phyloP scores from a whole-genome alignment of 2,888 invertebrate species.

The Melikaiella ostensackeni region DNA sequence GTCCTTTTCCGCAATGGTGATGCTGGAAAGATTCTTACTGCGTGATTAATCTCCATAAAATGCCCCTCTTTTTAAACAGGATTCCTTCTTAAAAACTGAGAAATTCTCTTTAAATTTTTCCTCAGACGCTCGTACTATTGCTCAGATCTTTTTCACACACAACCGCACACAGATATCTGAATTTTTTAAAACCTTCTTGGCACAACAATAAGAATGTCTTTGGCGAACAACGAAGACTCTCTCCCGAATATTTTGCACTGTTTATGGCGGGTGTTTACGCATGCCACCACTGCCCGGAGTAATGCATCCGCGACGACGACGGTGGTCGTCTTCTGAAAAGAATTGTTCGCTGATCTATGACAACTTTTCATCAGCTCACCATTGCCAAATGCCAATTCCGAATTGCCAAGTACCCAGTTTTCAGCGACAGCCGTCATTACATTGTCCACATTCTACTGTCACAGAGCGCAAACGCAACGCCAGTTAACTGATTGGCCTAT shows the following conservation, averaged over 20 bases:
- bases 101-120: constrained; percentile 1
- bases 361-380: background rate
- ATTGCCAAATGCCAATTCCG: background rate
- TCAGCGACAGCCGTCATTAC: background rate
- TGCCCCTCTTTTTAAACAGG: background rate
- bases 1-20: background rate
- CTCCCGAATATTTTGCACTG: background rate
- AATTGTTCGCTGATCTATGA: background rate
- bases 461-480: background rate
- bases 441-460: background rate
- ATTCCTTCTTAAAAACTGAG: background rate
- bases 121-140: background rate
- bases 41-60: background rate
- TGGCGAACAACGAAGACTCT: background rate
- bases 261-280: constrained; percentile 5
- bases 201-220: constrained; percentile 2
- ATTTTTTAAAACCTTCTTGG: constrained; percentile 2
- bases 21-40: background rate
- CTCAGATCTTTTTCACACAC: background rate
- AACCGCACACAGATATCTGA: background rate
- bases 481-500: background rate
- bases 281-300: background rate
- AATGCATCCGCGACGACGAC: constrained; percentile 1
- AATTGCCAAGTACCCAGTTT: background rate
- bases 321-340: background rate